phyloP scores from a whole-genome alignment of 2,113 vertebrate species.

The Nesogale talazaci region DNA sequence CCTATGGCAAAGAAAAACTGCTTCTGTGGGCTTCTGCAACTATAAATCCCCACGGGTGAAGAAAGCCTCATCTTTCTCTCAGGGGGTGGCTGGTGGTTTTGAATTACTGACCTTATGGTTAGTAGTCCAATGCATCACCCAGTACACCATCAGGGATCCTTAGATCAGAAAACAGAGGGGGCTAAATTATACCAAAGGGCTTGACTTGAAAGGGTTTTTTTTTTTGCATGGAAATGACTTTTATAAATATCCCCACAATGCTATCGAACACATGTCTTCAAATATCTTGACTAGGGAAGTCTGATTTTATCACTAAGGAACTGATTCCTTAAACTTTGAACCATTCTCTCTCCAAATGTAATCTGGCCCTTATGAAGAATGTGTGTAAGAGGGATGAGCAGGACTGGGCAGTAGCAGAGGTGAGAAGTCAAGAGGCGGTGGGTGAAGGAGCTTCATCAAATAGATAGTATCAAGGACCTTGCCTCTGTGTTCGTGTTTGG shows the following conservation, averaged over 20 bases:
- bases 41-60: no score
- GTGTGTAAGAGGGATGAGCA: neutral
- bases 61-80: no score
- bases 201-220: neutral
- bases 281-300: slow-evolving; percentile 35
- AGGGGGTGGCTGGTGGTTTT: no score
- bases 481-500: neutral
- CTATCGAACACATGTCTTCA: neutral
- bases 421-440: neutral
- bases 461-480: neutral
- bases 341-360: slow-evolving; percentile 25
- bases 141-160: no score
- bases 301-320: slow-evolving; percentile 72
- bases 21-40: no score
- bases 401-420: neutral
- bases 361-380: neutral
- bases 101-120: no score
- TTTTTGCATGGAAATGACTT: neutral
- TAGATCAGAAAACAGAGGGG: no score
- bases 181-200: neutral
- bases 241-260: neutral
- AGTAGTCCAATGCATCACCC: no score
- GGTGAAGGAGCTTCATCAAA: neutral
- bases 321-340: neutral
- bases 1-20: neutral